phyloP scores from a whole-genome alignment of 2,888 invertebrate species.

The Megalurothrips usitatus region DNA sequence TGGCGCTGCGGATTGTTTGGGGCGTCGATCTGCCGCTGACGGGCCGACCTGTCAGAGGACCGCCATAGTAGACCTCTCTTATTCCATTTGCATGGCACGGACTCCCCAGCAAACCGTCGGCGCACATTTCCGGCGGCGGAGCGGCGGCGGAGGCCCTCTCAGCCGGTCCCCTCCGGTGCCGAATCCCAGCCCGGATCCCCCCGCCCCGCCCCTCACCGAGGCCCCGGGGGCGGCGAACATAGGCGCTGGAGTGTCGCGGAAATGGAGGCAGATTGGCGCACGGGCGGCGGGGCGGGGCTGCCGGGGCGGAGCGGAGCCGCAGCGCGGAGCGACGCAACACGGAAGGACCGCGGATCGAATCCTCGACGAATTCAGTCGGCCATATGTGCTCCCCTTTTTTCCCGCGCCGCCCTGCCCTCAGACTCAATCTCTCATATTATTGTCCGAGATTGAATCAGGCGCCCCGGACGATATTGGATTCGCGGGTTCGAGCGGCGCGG shows the following conservation, averaged over 20 bases:
- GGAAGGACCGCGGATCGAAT: too few species aligned
- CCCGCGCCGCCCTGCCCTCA: too few species aligned
- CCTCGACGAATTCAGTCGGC: too few species aligned
- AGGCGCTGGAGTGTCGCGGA: neutral
- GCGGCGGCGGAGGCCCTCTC: neutral
- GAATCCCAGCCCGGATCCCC: neutral
- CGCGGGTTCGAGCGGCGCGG: too few species aligned
- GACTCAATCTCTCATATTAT: too few species aligned
- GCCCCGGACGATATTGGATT: too few species aligned
- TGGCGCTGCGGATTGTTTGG: neutral
- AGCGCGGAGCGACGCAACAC: too few species aligned
- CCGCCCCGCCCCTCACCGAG: neutral
- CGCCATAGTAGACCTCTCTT: neutral
- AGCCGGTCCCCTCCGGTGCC: neutral
- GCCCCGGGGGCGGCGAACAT: neutral
- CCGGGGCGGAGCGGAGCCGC: neutral
- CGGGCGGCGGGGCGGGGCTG: neutral
- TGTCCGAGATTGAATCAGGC: too few species aligned
- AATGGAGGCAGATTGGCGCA: conserved; percentile 9
- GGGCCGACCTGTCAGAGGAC: neutral
- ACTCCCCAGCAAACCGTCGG: too few species aligned
- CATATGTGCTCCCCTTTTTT: too few species aligned
- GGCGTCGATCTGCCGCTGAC: neutral
- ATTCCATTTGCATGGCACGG: too few species aligned
- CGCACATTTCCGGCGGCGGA: neutral